A percentile compares a stretch with the other conserved stretches of the same genome.
phyloP scores from a whole-genome alignment of 1,140 invertebrate species.

The Neodiprion pinetum region DNA sequence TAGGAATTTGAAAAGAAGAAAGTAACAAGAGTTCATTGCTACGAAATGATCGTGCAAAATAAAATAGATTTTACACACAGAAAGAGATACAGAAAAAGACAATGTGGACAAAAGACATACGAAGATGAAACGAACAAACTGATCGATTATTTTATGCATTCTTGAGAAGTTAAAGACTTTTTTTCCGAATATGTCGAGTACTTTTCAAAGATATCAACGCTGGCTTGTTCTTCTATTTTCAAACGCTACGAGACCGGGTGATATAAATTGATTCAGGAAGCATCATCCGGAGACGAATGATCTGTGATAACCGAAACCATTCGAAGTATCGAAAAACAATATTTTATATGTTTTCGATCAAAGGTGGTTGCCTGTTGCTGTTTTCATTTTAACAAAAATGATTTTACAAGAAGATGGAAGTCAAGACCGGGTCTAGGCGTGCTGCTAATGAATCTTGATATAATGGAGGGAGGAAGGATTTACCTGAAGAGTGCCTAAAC shows the following conservation, averaged over 20 bases:
- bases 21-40: background rate
- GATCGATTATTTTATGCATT: constrained; percentile 1
- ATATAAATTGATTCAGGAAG: too few species aligned
- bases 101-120: background rate
- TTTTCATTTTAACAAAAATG: too few species aligned
- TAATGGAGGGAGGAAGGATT: constrained; percentile 40
- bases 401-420: too few species aligned
- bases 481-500: constrained; percentile 76
- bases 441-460: background rate
- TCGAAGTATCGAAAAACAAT: background rate
- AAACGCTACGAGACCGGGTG: too few species aligned
- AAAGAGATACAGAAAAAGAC: background rate
- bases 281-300: too few species aligned
- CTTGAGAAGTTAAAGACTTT: background rate
- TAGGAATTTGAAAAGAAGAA: background rate
- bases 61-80: background rate
- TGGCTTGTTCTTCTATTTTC: too few species aligned
- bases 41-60: background rate
- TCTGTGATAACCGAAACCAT: background rate
- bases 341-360: background rate
- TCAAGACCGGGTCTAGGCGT: background rate
- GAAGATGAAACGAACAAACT: background rate
- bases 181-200: too few species aligned
- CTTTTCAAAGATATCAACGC: too few species aligned
- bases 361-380: too few species aligned